Percentiles rank a stretch among this genome's conserved stretches.
Evolutionary conservation across 23 tunicate species (phyloP).

Genomic region (Diplosoma virens): DNA sequence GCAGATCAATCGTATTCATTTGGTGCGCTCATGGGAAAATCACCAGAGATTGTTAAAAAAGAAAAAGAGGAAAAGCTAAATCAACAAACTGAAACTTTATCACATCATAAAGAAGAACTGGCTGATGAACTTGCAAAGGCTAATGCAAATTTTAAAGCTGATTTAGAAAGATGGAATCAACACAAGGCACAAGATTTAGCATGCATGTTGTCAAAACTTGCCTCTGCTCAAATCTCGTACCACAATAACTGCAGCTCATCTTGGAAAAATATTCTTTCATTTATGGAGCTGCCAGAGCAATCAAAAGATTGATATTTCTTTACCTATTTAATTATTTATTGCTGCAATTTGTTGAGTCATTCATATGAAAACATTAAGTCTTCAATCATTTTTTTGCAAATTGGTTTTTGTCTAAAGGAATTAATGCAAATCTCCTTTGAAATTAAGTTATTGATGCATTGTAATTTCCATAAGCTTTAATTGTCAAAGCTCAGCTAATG

Average conservation of each 20-base stretch:
- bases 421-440: too few species aligned
- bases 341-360: too few species aligned
- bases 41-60: slow-evolving; percentile 49
- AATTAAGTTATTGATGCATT: too few species aligned
- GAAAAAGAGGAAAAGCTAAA: slow-evolving; percentile 72
- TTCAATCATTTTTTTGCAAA: too few species aligned
- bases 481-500: too few species aligned
- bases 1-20: slow-evolving; percentile 85
- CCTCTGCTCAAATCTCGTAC: slow-evolving; percentile 51
- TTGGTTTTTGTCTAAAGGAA: too few species aligned
- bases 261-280: slow-evolving; percentile 63
- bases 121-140: slow-evolving; percentile 55
- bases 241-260: slow-evolving; percentile 58
- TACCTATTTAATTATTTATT: too few species aligned
- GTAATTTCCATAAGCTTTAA: too few species aligned
- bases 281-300: slow-evolving; percentile 37
- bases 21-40: slow-evolving; percentile 82
- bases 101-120: slow-evolving; percentile 40
- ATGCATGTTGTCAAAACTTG: slow-evolving; percentile 45
- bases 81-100: slow-evolving; percentile 66
- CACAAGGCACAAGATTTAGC: slow-evolving; percentile 68
- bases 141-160: slow-evolving; percentile 51
- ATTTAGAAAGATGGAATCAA: slow-evolving; percentile 63
- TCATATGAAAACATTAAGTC: too few species aligned
- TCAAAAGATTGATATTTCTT: too few species aligned